Evolutionary conservation across 2,797 vertebrate genomes (phyloP), one percentile per base, ranked within the genome.

Genomic region (Poeciliopsis presidionis): DNA sequence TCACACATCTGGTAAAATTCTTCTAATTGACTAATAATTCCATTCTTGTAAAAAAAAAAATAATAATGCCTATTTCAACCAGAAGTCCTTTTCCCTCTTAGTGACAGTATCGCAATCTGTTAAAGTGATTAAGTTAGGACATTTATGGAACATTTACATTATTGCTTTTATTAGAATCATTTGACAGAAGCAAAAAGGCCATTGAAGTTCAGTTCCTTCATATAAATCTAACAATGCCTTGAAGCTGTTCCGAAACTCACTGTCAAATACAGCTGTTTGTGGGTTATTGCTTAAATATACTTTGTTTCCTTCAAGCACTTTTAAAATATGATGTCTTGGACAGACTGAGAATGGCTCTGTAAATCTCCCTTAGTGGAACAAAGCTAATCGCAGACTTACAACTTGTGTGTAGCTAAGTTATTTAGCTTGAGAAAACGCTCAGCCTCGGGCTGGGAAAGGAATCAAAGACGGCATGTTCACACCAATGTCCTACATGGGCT

Each of bases 261-360:
- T 87, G 84, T 91, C 82, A 87, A 87, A 75, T 86, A 74, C 82
- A 82, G 85, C 79, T 90, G 88, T 82, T 87, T 73, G 57, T 83
- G 86, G 88, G 79, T 87, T 87, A 86, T 83, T 87, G 84, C 87
- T 91, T 90, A 86, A 90, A 90, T 89, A 91, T 84, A 91, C 83
- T 90, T 89, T 88, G 87, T n/a, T 55, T 88, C 70, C 89, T 87
- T 87, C 72, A 74, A 87, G 89, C 84, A 74, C 72, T 88, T 89
- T 85, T 79, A 81, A 88, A 92, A 88, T 81, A 84, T 73, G 73
- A 81, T 82, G 89, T 90, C 73, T 88, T 84, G 83, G 88, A 84
- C 84, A 83, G 76, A 76, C 69, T 87, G 73, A 87, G 87, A 84
- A 73, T 25, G 12, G 72, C 81, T 82, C 61, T 76, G 77, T 84